Conservation (phyloP, 2,797 vertebrate species). For the Amazonetta brasiliensis region DNA sequence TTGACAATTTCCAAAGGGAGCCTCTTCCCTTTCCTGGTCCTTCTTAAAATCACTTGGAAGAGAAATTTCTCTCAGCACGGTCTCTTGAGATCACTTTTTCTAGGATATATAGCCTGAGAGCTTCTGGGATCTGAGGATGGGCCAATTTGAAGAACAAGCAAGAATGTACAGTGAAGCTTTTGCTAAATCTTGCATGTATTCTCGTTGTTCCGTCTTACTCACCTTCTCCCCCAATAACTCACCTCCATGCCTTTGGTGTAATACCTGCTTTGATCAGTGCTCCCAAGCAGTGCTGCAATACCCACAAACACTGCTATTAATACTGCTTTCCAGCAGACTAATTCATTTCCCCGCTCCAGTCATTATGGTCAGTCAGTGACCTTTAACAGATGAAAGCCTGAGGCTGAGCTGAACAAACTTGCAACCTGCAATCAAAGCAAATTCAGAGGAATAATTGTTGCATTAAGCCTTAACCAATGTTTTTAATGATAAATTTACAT, state of each 20-base stretch:
- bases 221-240: too few relatives aligned
- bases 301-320: not conserved
- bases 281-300: not conserved
- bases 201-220: not conserved
- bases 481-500: conserved; percentile 29
- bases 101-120: accelerated
- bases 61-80: not conserved
- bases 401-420: not conserved
- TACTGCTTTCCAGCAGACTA: not conserved
- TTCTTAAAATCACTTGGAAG: not conserved
- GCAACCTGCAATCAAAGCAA: not conserved
- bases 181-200: not conserved
- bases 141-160: not conserved
- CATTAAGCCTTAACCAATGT: not conserved
- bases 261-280: not conserved
- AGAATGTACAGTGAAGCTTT: not conserved
- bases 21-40: not conserved
- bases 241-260: not conserved
- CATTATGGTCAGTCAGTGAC: not conserved
- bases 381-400: conserved; percentile 4
- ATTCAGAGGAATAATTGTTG: conserved; percentile 4
- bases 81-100: not conserved
- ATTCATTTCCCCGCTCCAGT: not conserved
- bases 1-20: not conserved
- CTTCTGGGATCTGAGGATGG: not conserved